A percentile compares a stretch with the other conserved stretches of the same genome.
Evolutionary conservation across 1,140 invertebrate genomes (phyloP).

Genomic region (Cyclargus thomasi): DNA sequence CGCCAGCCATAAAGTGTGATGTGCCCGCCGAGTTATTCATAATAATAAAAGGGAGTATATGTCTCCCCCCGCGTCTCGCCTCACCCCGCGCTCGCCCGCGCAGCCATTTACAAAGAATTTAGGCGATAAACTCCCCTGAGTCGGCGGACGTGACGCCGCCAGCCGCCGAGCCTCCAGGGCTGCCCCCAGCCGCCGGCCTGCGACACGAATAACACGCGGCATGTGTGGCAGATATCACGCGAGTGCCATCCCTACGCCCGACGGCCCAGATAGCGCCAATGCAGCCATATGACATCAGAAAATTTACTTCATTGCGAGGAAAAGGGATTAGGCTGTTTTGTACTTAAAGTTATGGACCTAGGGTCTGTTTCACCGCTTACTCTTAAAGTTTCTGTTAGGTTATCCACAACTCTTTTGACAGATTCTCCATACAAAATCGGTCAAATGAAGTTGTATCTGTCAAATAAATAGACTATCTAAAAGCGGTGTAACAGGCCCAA

Average conservation of each 20-base stretch:
- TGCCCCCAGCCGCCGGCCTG: background rate
- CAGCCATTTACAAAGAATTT: slow-evolving; percentile 12
- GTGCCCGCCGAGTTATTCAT: slow-evolving; percentile 2
- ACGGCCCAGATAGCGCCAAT: background rate
- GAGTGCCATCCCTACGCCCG: background rate
- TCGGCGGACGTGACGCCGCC: background rate
- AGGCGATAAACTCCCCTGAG: slow-evolving; percentile 13
- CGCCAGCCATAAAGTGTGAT: background rate
- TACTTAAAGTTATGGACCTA: too few relatives aligned
- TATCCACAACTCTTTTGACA: too few relatives aligned
- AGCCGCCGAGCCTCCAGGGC: background rate
- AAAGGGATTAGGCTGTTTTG: background rate
- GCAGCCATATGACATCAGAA: background rate
- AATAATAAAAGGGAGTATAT: background rate
- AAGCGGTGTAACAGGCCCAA: too few relatives aligned
- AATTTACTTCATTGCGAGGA: background rate
- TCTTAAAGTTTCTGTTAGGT: too few relatives aligned
- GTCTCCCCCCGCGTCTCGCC: background rate
- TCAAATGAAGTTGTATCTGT: too few relatives aligned
- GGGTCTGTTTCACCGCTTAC: too few relatives aligned
- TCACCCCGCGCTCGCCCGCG: background rate
- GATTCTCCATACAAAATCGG: too few relatives aligned
- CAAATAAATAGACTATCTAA: too few relatives aligned
- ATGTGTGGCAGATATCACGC: background rate
- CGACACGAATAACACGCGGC: background rate